Percentiles rank a stretch among this genome's conserved stretches.
Conservation (phyloP, 2,113 vertebrate species). For the Gadus macrocephalus region DNA sequence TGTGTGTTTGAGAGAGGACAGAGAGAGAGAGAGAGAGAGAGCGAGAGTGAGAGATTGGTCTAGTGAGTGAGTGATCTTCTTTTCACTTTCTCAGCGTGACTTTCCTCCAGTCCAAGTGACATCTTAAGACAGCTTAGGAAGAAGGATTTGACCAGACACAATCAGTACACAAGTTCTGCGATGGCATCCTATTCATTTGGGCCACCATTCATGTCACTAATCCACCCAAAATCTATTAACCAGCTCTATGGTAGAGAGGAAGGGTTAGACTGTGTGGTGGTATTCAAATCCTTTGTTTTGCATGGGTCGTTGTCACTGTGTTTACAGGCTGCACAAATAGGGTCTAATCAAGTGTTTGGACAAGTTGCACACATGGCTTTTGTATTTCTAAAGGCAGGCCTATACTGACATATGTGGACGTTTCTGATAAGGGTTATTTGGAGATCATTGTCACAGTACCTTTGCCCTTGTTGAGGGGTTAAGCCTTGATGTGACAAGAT, state of each 20-base stretch:
- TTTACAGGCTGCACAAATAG: conserved; percentile 24
- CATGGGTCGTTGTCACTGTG: conserved; percentile 4
- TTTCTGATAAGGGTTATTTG: no score
- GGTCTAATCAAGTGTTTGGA: conserved; percentile 2
- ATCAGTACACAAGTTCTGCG: conserved; percentile 32
- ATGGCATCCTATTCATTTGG: conserved; percentile 45
- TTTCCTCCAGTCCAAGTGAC: conserved; percentile 25
- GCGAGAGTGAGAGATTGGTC: background rate
- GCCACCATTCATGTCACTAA: conserved; percentile 57
- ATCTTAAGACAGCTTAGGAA: conserved; percentile 40
- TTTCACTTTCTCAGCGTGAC: conserved; percentile 5
- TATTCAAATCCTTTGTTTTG: conserved; percentile 49
- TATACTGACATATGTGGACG: background rate
- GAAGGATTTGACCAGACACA: conserved; percentile 59
- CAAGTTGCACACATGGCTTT: no score
- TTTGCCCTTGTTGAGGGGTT: no score
- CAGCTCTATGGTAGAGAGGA: conserved; percentile 47
- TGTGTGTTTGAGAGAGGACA: no score
- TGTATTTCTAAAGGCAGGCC: no score
- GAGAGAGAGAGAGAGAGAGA: no score
- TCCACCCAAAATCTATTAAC: conserved; percentile 55
- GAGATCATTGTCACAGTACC: no score
- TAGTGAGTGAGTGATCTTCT: no score
- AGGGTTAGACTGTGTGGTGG: conserved; percentile 32
- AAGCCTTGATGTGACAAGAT: no score